These are phyloP conservation scores for Fistularia tabacaria DNA, from an alignment of 2,797 vertebrate genomes.

Conservation along the genomic window DNA sequence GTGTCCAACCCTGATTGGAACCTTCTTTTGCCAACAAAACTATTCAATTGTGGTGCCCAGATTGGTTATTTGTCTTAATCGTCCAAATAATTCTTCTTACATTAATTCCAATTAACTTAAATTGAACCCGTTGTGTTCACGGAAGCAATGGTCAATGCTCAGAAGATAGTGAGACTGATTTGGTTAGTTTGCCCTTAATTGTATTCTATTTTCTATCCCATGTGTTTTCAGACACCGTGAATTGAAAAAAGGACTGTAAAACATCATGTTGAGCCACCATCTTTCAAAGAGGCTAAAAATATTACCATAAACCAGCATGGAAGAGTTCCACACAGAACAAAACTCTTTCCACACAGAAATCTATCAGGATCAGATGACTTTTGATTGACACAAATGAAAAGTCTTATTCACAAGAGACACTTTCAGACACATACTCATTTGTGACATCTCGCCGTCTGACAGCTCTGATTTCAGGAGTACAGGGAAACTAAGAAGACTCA, in stretches of 20 bases:
- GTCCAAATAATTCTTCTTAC: constrained; percentile 68
- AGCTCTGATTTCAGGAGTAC: not conserved
- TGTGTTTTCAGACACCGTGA: constrained; percentile 48
- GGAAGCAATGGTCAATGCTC: constrained; percentile 70
- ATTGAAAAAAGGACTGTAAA: constrained; percentile 34
- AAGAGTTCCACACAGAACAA: not conserved
- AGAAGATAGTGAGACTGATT: constrained; percentile 66
- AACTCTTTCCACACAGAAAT: not conserved
- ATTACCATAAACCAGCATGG: constrained; percentile 2
- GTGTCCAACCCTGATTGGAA: constrained; percentile 67
- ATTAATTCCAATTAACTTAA: constrained; percentile 84
- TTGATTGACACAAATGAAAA: constrained; percentile 3
- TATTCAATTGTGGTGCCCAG: constrained; percentile 69
- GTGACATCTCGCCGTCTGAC: not conserved
- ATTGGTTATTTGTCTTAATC: constrained; percentile 79
- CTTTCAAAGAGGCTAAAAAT: constrained; percentile 4
- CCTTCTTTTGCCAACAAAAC: constrained; percentile 64
- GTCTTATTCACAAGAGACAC: not conserved
- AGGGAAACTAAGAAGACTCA: not conserved
- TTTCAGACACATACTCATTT: not conserved
- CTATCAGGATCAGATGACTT: not conserved
- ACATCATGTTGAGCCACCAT: constrained; percentile 6
- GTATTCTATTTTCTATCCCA: constrained; percentile 60
- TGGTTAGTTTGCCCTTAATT: constrained; percentile 72
- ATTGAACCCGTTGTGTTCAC: constrained; percentile 69